Evolutionary conservation across 2,797 vertebrate genomes (phyloP), one percentile per base, ranked within the genome.

Genomic region (Carduelis carduelis): DNA sequence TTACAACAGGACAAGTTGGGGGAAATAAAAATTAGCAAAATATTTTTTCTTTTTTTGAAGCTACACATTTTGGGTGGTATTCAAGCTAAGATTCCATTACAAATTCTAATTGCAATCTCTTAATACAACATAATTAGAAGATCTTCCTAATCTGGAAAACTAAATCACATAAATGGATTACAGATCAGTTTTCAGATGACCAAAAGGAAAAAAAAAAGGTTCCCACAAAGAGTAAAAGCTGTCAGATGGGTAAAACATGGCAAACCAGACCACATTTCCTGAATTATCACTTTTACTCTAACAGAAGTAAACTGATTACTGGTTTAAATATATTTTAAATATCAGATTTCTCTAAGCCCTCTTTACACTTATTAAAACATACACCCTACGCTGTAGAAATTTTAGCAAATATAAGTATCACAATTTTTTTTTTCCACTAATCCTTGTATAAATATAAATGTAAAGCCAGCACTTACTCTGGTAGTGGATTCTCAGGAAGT

Each of bases 141-240:
- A 93, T 50, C 27, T 89, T 93, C 95, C 35, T 95, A 94, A 93
- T 92, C 80, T 94, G 78, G 83, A 95, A 96, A 96, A 85, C 15
- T 72, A 86, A 91, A 83, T 93, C 76, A 65, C 46, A 85, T 92
- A 94, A 92, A 94, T 81, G 89, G 79, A 89, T 93, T 90, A 86
- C 72, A 90, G 59, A 85, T 79, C 78, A 87, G 55, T 93, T 97
- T 95, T 78, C 83, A 89, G 89, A 88, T n/a, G 43, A 53, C 30
- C 4, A 74, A 74, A 86, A 75, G 23, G 21, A 11, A 61, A 71
- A 93, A 60, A 41, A 46, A 93, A 41, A 41, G 14, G 4, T 16
- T 65, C 34, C 44, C 15, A 53, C 35, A 75, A 75, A 74, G 26
- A 66, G 26, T 50, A 63, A 71, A 91, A 83, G 9, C 41, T 83